Evolutionary conservation across 2,888 invertebrate genomes (phyloP).

Genomic region (Quadriops clusia): DNA sequence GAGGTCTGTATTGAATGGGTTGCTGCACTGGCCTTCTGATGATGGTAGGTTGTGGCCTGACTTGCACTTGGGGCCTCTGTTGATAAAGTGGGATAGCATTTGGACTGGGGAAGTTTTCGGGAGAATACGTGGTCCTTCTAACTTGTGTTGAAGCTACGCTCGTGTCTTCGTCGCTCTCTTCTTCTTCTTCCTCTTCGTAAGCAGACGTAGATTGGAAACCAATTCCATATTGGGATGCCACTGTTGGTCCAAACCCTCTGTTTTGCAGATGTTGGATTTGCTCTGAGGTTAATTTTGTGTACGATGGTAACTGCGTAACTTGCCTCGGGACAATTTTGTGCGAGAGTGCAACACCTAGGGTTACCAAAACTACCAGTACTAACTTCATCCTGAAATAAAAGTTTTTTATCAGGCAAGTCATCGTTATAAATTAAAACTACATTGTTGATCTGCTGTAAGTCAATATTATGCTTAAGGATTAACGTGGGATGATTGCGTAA

Average conservation of each 20-base stretch:
- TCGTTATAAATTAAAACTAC: not conserved
- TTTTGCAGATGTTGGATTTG: constrained; percentile 18
- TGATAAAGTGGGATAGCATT: constrained; percentile 23
- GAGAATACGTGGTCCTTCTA: constrained; percentile 18
- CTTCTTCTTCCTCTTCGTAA: constrained; percentile 15
- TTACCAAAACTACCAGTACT: constrained; percentile 10
- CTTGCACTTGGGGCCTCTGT: constrained; percentile 19
- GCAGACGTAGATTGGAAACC: constrained; percentile 14
- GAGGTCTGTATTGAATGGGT: constrained; percentile 12
- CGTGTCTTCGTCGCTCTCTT: constrained; percentile 15
- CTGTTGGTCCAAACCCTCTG: constrained; percentile 21
- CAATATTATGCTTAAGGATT: too few species aligned
- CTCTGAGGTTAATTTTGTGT: constrained; percentile 16
- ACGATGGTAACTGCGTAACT: constrained; percentile 14
- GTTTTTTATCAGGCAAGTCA: not conserved
- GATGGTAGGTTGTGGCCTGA: constrained; percentile 11
- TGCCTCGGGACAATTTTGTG: too few species aligned
- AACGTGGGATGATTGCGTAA: too few species aligned
- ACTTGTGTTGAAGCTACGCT: constrained; percentile 17
- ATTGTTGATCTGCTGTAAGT: too few species aligned
- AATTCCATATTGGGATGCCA: constrained; percentile 13
- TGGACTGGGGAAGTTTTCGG: constrained; percentile 21
- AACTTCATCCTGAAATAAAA: constrained; percentile 17
- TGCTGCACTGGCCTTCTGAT: constrained; percentile 10
- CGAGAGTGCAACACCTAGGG: constrained; percentile 9